These are phyloP conservation scores for Gnatocerus cornutus DNA, from an alignment of 2,888 invertebrate species.

Conservation along the genomic window DNA sequence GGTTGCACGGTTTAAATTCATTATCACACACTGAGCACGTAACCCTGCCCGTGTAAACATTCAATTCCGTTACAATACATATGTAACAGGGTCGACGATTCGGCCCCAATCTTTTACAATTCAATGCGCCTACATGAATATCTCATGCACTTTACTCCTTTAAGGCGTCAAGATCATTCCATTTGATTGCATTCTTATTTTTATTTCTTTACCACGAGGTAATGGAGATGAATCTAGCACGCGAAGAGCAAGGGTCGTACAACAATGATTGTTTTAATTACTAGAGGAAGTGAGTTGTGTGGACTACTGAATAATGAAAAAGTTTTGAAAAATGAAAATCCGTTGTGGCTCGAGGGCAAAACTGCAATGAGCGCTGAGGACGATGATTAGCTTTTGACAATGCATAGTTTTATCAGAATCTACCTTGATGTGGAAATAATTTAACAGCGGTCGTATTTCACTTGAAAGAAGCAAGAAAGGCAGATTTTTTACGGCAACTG, in stretches of 20 bases:
- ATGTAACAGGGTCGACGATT: constrained; percentile 62
- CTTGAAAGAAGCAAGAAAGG: constrained; percentile 36
- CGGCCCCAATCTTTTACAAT: constrained; percentile 60
- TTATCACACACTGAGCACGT: constrained; percentile 50
- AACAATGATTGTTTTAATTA: constrained; percentile 8
- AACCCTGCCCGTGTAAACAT: constrained; percentile 59
- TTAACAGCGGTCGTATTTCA: constrained; percentile 8
- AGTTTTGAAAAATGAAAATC: constrained; percentile 53
- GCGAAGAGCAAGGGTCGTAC: constrained; percentile 50
- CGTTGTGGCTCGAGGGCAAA: constrained; percentile 53
- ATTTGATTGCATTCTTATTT: constrained; percentile 56
- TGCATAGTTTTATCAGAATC: constrained; percentile 30
- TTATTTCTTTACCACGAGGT: constrained; percentile 48
- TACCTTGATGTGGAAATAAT: constrained; percentile 19
- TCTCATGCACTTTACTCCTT: constrained; percentile 58
- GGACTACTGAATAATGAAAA: too few species aligned
- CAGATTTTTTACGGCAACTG: constrained; percentile 22
- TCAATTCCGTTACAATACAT: constrained; percentile 64
- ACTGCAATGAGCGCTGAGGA: constrained; percentile 53
- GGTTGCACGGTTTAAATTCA: constrained; percentile 49
- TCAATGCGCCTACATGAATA: constrained; percentile 61
- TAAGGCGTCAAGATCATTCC: constrained; percentile 53
- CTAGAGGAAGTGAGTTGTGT: too few species aligned
- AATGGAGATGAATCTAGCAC: constrained; percentile 50
- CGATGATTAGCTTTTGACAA: constrained; percentile 52